A percentile compares a stretch with the other conserved stretches of the same genome.
phyloP scores from a whole-genome alignment of 2,888 invertebrate species.

The Choristoneura rosaceana region DNA sequence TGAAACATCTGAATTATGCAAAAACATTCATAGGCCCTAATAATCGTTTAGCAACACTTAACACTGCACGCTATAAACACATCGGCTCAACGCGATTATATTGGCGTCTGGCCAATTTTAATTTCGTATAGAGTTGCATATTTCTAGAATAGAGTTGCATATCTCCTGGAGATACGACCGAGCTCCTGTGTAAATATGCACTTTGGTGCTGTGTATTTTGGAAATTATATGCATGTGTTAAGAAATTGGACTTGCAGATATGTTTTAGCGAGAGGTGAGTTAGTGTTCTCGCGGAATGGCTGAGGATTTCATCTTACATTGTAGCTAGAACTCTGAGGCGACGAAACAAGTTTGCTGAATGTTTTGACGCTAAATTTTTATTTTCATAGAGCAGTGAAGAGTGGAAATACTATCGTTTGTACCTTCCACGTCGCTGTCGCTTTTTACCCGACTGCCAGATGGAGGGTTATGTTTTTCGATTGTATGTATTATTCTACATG shows the following conservation, averaged over 20 bases:
- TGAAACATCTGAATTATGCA: too few relatives aligned
- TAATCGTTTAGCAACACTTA: constrained; percentile 40
- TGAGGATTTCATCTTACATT: constrained; percentile 1
- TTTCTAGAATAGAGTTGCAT: constrained; percentile 63
- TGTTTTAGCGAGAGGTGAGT: constrained; percentile 28
- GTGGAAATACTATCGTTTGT: too few relatives aligned
- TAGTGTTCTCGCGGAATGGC: constrained; percentile 14
- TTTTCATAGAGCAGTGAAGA: too few relatives aligned
- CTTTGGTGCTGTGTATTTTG: constrained; percentile 49
- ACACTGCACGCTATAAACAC: constrained; percentile 62
- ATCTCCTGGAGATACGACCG: constrained; percentile 61
- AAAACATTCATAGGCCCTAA: constrained; percentile 41
- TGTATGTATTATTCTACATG: too few relatives aligned
- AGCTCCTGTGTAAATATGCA: constrained; percentile 60
- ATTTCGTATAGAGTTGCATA: constrained; percentile 69
- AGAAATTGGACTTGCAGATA: constrained; percentile 44
- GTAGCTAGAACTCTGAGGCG: not conserved
- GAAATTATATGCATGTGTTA: constrained; percentile 42
- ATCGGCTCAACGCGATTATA: constrained; percentile 69
- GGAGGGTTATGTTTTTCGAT: too few relatives aligned
- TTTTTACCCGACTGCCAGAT: too few relatives aligned
- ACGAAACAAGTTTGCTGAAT: not conserved
- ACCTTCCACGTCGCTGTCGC: too few relatives aligned
- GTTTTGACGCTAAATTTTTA: not conserved
- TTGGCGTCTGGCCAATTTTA: constrained; percentile 78